Percentiles rank a stretch among this genome's conserved stretches.
Evolutionary conservation across 1,140 invertebrate genomes (phyloP).

Genomic region (Papilio polytes): DNA sequence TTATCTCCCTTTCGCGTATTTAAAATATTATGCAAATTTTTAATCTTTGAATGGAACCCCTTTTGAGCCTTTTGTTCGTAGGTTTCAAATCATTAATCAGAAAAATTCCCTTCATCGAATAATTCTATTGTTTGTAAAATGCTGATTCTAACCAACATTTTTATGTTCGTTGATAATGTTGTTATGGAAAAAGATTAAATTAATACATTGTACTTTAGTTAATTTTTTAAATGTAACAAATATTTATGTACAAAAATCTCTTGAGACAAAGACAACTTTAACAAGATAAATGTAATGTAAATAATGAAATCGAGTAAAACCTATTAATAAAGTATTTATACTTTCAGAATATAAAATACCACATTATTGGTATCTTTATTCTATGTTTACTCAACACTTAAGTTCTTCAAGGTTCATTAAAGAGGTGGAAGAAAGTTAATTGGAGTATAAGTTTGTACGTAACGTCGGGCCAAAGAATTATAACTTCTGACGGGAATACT

Average conservation of each 20-base stretch:
- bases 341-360: neutral
- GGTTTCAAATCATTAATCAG: conserved; percentile 35
- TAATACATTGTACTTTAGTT: too few relatives aligned
- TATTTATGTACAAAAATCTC: too few relatives aligned
- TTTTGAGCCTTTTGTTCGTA: conserved; percentile 33
- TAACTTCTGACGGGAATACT: conserved; percentile 10
- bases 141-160: neutral
- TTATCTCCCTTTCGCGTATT: conserved; percentile 26
- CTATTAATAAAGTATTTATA: too few relatives aligned
- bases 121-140: conserved; percentile 27
- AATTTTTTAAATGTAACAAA: too few relatives aligned
- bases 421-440: conserved; percentile 22
- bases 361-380: neutral
- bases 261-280: too few relatives aligned
- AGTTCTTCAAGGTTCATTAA: conserved; percentile 20
- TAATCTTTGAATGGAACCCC: conserved; percentile 31
- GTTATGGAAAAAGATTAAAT: neutral
- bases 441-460: conserved; percentile 16
- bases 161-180: neutral
- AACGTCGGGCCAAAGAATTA: conserved; percentile 21
- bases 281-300: too few relatives aligned
- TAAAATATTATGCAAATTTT: conserved; percentile 34
- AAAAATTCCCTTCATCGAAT: conserved; percentile 17
- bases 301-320: too few relatives aligned
- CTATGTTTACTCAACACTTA: conserved; percentile 16